Conservation (phyloP, 2,113 vertebrate species). For the Stegostoma tigrinum region DNA sequence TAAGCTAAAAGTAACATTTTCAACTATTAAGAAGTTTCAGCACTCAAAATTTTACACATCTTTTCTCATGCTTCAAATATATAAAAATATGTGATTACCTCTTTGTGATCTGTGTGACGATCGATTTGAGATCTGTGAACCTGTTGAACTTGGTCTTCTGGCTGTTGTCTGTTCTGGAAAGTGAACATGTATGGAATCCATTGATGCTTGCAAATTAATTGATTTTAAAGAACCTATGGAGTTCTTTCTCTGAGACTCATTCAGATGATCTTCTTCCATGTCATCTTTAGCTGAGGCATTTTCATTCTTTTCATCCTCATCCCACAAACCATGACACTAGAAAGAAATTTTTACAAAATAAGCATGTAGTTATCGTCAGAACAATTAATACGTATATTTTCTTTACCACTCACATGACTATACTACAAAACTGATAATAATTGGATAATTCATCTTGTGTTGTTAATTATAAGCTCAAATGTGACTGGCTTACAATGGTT, state of each 20-base stretch:
- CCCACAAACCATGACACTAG: constrained; percentile 95
- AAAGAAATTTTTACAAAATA: constrained; percentile 28
- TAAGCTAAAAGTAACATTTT: not conserved
- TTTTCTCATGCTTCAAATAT: not conserved
- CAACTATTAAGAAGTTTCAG: not conserved
- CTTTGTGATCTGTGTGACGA: constrained; percentile 76
- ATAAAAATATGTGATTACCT: constrained; percentile 57
- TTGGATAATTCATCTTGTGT: not conserved
- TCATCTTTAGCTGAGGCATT: constrained; percentile 59
- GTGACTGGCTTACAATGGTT: not conserved
- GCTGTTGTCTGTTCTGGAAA: constrained; percentile 66
- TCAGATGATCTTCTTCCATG: constrained; percentile 69
- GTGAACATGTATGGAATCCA: constrained; percentile 74
- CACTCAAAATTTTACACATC: not conserved
- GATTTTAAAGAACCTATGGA: constrained; percentile 74
- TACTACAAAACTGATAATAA: not conserved
- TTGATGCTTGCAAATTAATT: constrained; percentile 70
- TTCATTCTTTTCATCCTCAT: constrained; percentile 72
- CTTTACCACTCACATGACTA: not conserved
- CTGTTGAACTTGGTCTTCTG: constrained; percentile 74
- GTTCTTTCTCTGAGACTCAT: constrained; percentile 57
- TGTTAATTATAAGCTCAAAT: not conserved
- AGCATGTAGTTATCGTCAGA: not conserved
- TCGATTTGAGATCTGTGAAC: constrained; percentile 70
- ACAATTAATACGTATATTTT: not conserved